phyloP scores from a whole-genome alignment of 2,888 invertebrate species.

The Caenorhabditis doughertyi region DNA sequence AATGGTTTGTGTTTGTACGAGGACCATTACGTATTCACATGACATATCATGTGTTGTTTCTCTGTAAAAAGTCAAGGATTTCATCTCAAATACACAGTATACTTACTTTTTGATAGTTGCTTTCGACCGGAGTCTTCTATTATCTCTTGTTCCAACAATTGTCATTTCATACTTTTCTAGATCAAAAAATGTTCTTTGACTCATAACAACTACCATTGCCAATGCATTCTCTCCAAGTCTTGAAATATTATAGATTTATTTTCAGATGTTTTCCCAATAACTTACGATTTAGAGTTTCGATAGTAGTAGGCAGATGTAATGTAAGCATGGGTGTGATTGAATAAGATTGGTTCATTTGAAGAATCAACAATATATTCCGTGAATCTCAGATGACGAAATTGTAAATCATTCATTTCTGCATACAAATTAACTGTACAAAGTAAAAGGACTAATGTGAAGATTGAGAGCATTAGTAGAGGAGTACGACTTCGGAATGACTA shows the following conservation, averaged over 20 bases:
- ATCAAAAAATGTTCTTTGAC: slow-evolving; percentile 28
- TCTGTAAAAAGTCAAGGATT: slow-evolving; percentile 21
- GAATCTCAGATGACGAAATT: not conserved
- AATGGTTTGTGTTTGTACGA: slow-evolving; percentile 45
- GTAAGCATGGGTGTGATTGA: slow-evolving; percentile 29
- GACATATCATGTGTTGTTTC: slow-evolving; percentile 38
- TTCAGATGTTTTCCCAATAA: not conserved
- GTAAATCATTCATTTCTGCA: not conserved
- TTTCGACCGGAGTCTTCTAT: not conserved
- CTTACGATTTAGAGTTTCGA: slow-evolving; percentile 39
- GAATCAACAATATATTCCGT: not conserved
- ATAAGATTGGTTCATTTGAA: not conserved
- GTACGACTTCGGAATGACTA: slow-evolving; percentile 31
- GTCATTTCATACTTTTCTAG: slow-evolving; percentile 45
- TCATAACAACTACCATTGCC: slow-evolving; percentile 54
- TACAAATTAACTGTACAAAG: slow-evolving; percentile 21
- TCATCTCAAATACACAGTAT: not conserved
- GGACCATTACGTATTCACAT: slow-evolving; percentile 52
- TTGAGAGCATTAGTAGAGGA: not conserved
- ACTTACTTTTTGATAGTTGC: slow-evolving; percentile 16
- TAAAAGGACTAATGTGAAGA: slow-evolving; percentile 12
- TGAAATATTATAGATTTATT: too few species aligned
- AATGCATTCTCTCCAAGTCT: slow-evolving; percentile 53
- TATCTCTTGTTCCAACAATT: slow-evolving; percentile 28
- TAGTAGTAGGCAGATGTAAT: slow-evolving; percentile 44